Base-by-base conservation (phyloP, 2,797 vertebrate genomes). In the Sebastes hopkinsi region DNA sequence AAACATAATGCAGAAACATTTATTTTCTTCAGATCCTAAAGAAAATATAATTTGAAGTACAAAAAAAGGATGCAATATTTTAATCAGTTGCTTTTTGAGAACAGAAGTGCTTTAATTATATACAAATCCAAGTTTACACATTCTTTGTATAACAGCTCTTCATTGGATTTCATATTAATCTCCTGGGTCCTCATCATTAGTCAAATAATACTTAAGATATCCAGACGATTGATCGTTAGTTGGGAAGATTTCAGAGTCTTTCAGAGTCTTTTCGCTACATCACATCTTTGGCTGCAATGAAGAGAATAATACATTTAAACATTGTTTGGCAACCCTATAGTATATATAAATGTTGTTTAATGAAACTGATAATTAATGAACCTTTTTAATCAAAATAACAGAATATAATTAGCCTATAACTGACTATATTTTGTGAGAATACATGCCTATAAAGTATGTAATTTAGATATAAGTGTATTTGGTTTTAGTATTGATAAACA, bases 151-250 rank as follows among this genome's bases (percentile, higher is more conserved):
- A 59, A 38, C 25, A 22, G 23, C 16, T 25, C 1, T 65, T 61
- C 2, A 34, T 32, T 34, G 38, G 6, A 30, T 74, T 83, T 59
- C 8, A 50, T 1, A 52, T 73, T 9, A 61, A 69, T 82, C 65
- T 68, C 36, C 8, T 30, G 16, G 60, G 62, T 64, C 59, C 27
- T 54, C 9, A 27, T 64, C 20, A 58, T 72, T 77, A 72, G 52
- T 65, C 36, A 78, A 42, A 67, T 34, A 71, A 79, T 65, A 72
- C 59, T 80, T 46, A 34, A 30, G 13, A 55, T 34, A 67, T 85
- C 13, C 27, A 72, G 23, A 72, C 0, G 4, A 62, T 22, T 46
- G 23, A 66, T 86, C 25, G 20, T 58, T 13, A 46, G 13, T 71
- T 50, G 18, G 46, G 16, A 67, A 52, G 16, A 67, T 66, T 64